A percentile compares a stretch with the other conserved stretches of the same genome.
phyloP scores from a whole-genome alignment of 2,888 invertebrate species.

The Dynastes tityus region DNA sequence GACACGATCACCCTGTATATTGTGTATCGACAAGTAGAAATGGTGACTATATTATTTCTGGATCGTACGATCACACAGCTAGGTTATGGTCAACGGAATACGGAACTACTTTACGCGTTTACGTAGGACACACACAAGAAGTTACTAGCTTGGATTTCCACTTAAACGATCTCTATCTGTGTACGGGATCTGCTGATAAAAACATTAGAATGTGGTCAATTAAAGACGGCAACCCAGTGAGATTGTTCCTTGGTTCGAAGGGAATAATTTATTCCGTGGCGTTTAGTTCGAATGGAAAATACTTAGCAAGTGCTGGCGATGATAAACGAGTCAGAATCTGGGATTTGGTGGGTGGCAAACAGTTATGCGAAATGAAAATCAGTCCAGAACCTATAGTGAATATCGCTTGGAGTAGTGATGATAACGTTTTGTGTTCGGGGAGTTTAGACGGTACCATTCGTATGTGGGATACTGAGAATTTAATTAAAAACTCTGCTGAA shows the following conservation, averaged over 20 bases:
- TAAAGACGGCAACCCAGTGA: constrained; percentile 85
- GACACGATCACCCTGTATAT: constrained; percentile 94
- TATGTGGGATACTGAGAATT: constrained; percentile 74
- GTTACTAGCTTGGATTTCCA: constrained; percentile 93
- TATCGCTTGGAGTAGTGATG: constrained; percentile 76
- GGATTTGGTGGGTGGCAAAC: constrained; percentile 79
- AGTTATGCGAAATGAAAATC: constrained; percentile 78
- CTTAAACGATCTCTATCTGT: constrained; percentile 91
- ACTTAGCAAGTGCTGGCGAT: constrained; percentile 88
- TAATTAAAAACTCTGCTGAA: constrained; percentile 54
- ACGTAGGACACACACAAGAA: constrained; percentile 91
- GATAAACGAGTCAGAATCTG: constrained; percentile 82
- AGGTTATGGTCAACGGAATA: constrained; percentile 84
- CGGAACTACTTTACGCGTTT: constrained; percentile 86
- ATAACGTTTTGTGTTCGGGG: constrained; percentile 78
- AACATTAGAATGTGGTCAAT: constrained; percentile 91
- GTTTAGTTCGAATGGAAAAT: constrained; percentile 89
- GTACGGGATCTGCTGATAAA: constrained; percentile 92
- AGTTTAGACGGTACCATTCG: constrained; percentile 79
- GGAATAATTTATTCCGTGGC: constrained; percentile 83
- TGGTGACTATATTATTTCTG: constrained; percentile 83
- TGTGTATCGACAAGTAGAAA: constrained; percentile 83
- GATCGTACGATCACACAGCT: constrained; percentile 86
- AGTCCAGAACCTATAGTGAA: constrained; percentile 77
- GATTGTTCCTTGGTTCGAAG: constrained; percentile 86